phyloP scores from a whole-genome alignment of 2,113 vertebrate species.

The Apodemus sylvaticus region DNA sequence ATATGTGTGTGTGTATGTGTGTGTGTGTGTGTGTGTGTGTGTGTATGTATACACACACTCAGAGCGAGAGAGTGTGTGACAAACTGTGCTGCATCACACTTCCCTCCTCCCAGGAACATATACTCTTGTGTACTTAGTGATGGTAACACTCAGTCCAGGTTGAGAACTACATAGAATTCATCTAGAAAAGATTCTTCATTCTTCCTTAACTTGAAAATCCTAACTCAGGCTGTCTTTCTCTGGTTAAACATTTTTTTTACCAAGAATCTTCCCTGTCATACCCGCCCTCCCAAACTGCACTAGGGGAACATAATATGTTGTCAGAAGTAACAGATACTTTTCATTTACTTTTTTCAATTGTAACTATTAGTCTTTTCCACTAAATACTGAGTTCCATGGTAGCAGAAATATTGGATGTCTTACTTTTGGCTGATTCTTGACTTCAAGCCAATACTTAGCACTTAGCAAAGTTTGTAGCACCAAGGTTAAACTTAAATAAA shows the following conservation, averaged over 20 bases:
- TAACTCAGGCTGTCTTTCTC: constrained; percentile 17
- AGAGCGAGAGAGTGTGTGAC: neutral
- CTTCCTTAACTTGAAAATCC: constrained; percentile 44
- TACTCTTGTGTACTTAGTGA: constrained; percentile 4
- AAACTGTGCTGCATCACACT: neutral
- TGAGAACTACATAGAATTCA: constrained; percentile 2
- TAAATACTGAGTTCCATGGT: neutral
- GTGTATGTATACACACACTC: neutral
- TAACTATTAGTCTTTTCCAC: constrained; percentile 39
- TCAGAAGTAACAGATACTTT: constrained; percentile 29
- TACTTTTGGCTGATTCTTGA: neutral
- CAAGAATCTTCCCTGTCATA: neutral
- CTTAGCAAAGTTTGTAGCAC: neutral
- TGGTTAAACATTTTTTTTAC: constrained; percentile 34
- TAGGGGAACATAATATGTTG: neutral
- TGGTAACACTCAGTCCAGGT: neutral
- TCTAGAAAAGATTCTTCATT: neutral
- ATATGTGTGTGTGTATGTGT: too few relatives aligned
- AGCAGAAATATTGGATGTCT: constrained; percentile 2
- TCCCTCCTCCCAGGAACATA: neutral
- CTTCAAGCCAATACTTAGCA: constrained; percentile 6
- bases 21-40: too few relatives aligned
- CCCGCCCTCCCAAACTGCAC: constrained; percentile 1
- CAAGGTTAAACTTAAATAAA: constrained; percentile 1
- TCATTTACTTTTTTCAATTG: neutral